Percentiles rank a stretch among this genome's conserved stretches.
These are phyloP conservation scores for Kobus ellipsiprymnus DNA, from an alignment of 2,113 vertebrate species.

Conservation along the genomic window DNA sequence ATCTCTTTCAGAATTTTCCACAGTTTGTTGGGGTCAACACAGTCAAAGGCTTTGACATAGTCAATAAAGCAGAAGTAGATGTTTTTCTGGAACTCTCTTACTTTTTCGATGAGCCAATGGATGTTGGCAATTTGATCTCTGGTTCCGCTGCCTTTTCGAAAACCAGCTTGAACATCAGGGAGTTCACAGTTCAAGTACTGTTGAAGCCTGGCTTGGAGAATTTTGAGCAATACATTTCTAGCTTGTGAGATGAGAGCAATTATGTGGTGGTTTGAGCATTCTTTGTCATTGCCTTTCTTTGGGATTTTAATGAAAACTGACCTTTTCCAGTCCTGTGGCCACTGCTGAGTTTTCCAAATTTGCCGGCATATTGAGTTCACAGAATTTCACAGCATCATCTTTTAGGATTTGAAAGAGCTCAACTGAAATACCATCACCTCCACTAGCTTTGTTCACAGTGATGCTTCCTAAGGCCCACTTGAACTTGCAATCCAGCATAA, in stretches of 20 bases:
- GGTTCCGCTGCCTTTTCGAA: neutral
- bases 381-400: neutral
- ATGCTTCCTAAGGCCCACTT: neutral
- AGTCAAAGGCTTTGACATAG: neutral
- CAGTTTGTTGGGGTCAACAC: fast-evolving
- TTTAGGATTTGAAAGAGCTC: neutral
- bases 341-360: neutral
- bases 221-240: neutral
- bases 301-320: neutral
- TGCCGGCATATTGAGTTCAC: neutral
- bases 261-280: neutral
- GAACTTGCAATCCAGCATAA: neutral
- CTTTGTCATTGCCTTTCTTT: neutral
- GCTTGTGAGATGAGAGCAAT: neutral
- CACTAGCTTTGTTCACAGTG: neutral
- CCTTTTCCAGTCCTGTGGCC: neutral
- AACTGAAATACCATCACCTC: neutral
- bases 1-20: neutral
- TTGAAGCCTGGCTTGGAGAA: neutral
- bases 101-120: neutral
- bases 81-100: neutral
- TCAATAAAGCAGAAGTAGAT: neutral
- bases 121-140: neutral
- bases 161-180: neutral
- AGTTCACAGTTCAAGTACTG: neutral